Evolutionary conservation across 2,113 vertebrate genomes (phyloP).

Genomic region (Bos taurus): DNA sequence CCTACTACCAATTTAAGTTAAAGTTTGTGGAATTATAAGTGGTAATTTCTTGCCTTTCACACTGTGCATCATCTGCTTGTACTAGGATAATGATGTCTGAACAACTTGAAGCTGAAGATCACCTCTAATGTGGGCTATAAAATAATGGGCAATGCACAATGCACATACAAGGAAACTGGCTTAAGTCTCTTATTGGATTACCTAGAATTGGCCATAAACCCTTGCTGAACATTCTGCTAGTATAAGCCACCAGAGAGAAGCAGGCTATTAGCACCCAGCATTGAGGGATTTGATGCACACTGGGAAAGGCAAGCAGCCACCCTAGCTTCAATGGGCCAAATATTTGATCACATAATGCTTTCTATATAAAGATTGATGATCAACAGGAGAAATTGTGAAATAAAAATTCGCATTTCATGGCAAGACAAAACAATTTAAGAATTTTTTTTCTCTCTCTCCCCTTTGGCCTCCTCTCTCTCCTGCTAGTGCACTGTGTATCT

Average conservation of each 20-base stretch:
- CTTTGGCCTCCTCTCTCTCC: background rate
- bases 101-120: background rate
- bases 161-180: background rate
- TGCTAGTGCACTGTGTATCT: background rate
- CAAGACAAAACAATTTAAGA: background rate
- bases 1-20: background rate
- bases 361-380: rapidly evolving
- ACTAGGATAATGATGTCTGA: background rate
- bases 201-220: background rate
- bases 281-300: background rate
- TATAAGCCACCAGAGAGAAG: background rate
- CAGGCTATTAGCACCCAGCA: background rate
- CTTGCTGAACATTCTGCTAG: background rate
- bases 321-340: background rate
- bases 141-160: background rate
- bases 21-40: background rate
- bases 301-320: background rate
- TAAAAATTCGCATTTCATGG: background rate
- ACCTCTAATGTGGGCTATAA: background rate
- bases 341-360: background rate
- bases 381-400: background rate
- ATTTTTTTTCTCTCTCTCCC: background rate
- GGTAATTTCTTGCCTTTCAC: background rate
- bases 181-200: background rate
- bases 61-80: background rate